These are phyloP conservation scores for Pantherophis vulpinus DNA, from an alignment of 2,797 vertebrate species.

Conservation along the genomic window DNA sequence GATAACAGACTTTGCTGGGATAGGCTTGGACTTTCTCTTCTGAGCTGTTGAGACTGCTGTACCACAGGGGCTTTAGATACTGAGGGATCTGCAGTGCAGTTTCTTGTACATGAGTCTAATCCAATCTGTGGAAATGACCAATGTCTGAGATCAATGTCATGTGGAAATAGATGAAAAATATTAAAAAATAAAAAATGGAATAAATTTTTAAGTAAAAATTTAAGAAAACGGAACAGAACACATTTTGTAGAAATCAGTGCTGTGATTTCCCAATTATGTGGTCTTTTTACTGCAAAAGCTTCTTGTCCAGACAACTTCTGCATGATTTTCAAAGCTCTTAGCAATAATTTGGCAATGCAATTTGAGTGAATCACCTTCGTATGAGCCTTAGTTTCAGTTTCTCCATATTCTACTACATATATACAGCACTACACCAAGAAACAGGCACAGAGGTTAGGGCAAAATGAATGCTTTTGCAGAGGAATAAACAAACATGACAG, in stretches of 20 bases:
- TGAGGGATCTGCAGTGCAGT: constrained; percentile 1
- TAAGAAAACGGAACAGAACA: background rate
- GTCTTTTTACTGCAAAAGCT: background rate
- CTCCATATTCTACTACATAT: background rate
- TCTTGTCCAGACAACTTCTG: background rate
- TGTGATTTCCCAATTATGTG: background rate
- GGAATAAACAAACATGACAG: background rate
- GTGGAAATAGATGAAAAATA: background rate
- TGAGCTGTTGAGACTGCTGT: constrained; percentile 30
- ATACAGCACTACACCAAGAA: background rate
- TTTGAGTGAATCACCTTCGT: background rate
- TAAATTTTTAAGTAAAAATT: background rate
- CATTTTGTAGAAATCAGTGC: background rate
- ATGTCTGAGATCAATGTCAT: constrained; percentile 1
- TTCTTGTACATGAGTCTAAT: background rate
- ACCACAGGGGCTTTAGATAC: constrained; percentile 57
- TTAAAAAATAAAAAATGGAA: background rate
- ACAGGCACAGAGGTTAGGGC: background rate
- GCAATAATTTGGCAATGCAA: background rate
- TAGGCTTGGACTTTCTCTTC: constrained; percentile 21
- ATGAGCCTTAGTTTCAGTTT: background rate
- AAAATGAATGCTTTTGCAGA: background rate
- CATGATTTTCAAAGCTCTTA: background rate
- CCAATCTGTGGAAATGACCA: constrained; percentile 51
- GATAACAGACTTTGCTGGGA: constrained; percentile 56